Base-by-base conservation (phyloP, 1,140 invertebrate genomes). In the Magallana angulata region DNA sequence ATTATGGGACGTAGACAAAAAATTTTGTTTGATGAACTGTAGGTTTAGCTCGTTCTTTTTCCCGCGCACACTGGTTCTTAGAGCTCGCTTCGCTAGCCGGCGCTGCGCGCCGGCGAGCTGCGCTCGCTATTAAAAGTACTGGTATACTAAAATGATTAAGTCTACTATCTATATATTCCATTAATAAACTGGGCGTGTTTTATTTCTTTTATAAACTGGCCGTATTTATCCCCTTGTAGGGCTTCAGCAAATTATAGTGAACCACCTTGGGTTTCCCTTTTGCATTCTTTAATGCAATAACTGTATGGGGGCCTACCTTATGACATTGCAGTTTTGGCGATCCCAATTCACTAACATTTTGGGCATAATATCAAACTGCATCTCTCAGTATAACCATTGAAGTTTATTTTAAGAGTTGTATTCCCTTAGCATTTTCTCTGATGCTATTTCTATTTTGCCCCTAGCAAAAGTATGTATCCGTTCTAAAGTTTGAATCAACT, bases 381-480 rank as follows among this genome's bases (percentile, higher is more conserved):
- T 82, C 81, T 7, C 81, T 82, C 81, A 14, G 9, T 48, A 1
- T 82, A 57, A 86, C 60, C 59, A 30, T 57, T 36, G 18, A 80
- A 36, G 18, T 85, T 56, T 18, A 36, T 68, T 8, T 85, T 85
- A 24, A 1, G 11, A 48, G 30, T 85, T 68, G 24, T 85, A 80
- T 57, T 80, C 36, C 58, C 56, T 76, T 18, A 56, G 9, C 85
- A 85, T 85, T 56, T 59, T 62, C 24, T 85, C 59, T 56, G 58
- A 68, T 36, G 84, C 18, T 36, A 85, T 48, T 56, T 71, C n/a
- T 16, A 85, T 62, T 7, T 57, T n/a, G 14, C n/a, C 62, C 48
- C 60, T 85, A 57, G 84, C 85, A 58, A 85, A 85, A n/a, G 57
- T 7, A 85, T 85, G 85, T n/a, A 85, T 85, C 57, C 57, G 48